Conservation (phyloP, 2,797 vertebrate species). For the Tauraco hartlaubi region DNA sequence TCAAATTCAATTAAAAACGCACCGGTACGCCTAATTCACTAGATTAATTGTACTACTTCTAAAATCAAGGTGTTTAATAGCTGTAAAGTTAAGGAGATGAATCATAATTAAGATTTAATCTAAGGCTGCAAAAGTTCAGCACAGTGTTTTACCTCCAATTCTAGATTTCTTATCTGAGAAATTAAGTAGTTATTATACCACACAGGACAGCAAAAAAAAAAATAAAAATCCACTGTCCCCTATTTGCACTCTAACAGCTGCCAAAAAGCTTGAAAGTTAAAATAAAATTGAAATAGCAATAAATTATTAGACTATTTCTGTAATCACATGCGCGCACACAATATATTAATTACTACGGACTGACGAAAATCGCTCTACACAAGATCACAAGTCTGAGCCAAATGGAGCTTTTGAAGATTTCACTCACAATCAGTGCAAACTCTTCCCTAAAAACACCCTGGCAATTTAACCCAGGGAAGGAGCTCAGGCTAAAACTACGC, state of each 20-base stretch:
- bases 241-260: not conserved
- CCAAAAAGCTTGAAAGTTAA: not conserved
- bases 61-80: slow-evolving; percentile 12
- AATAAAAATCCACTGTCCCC: not conserved
- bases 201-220: not conserved
- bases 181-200: not conserved
- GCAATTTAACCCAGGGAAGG: not conserved
- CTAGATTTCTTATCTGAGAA: not conserved
- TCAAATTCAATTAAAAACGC: slow-evolving; percentile 1
- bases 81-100: not conserved
- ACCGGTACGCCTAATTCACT: not conserved
- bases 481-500: not conserved
- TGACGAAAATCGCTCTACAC: not conserved
- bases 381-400: not conserved
- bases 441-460: not conserved
- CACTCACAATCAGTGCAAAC: not conserved
- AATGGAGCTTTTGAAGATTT: not conserved
- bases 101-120: slow-evolving; percentile 11
- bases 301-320: slow-evolving; percentile 7
- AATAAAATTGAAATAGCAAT: slow-evolving; percentile 22
- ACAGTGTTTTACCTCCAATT: not conserved
- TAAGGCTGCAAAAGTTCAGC: not conserved
- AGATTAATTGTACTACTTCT: not conserved
- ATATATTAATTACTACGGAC: not conserved
- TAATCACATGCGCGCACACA: not conserved